Conservation (phyloP, 2,113 vertebrate species). For the Sarotherodon lohbergeri region DNA sequence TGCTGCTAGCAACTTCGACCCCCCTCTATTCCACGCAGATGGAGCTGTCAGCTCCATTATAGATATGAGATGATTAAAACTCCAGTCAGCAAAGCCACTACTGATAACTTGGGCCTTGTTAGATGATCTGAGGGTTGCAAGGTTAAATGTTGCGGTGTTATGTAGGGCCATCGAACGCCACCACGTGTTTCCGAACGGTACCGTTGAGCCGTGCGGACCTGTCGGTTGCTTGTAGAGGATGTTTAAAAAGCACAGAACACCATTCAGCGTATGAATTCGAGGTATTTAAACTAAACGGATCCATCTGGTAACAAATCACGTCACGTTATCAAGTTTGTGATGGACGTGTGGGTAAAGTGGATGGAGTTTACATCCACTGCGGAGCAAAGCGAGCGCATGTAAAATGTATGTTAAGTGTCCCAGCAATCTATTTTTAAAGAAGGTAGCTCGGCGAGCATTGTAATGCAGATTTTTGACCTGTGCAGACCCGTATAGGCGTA, state of each 20-base stretch:
- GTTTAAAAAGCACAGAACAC: background rate
- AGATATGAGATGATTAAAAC: constrained; percentile 57
- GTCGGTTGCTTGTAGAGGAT: background rate
- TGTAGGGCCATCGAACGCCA: background rate
- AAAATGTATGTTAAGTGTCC: constrained; percentile 43
- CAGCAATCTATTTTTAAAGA: constrained; percentile 20
- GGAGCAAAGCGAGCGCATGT: constrained; percentile 10
- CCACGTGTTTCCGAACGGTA: background rate
- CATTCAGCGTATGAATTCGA: background rate
- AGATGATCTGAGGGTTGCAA: background rate
- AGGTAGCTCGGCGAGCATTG: background rate
- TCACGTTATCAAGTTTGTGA: background rate
- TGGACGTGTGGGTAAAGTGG: background rate
- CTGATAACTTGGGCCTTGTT: constrained; percentile 2
- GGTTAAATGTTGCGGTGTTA: constrained; percentile 1
- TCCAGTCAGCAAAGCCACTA: constrained; percentile 15
- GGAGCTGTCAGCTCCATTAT: constrained; percentile 61
- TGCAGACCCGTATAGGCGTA: constrained; percentile 27
- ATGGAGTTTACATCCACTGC: background rate
- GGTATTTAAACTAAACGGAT: background rate
- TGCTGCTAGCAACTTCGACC: constrained; percentile 28
- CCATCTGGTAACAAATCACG: background rate
- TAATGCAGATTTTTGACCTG: constrained; percentile 21
- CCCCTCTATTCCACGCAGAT: constrained; percentile 54
- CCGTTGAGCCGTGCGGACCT: background rate